Percentiles rank a stretch among this genome's conserved stretches.
phyloP scores from a whole-genome alignment of 2,888 invertebrate genomes.

The Lasioglossum pauxillum region DNA sequence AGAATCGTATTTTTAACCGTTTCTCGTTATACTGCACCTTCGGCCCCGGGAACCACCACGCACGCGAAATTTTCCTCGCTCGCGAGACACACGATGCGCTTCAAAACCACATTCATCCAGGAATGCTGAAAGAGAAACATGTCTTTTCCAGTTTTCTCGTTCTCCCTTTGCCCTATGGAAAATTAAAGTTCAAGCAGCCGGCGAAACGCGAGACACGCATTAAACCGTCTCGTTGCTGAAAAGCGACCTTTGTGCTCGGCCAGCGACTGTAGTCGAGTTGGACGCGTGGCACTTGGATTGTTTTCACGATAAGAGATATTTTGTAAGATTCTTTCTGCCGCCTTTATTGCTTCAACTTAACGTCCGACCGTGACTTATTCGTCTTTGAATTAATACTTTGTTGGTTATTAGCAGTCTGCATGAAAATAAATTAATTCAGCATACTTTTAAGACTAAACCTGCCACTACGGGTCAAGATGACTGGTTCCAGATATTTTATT shows the following conservation, averaged over 20 bases:
- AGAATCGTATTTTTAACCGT: constrained; percentile 76
- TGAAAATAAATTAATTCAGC: not conserved
- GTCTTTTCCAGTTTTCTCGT: not conserved
- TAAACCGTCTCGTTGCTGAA: not conserved
- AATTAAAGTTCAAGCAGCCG: constrained; percentile 1
- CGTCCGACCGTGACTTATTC: not conserved
- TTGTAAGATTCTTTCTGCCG: not conserved
- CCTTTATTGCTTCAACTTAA: not conserved
- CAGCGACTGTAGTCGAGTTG: not conserved
- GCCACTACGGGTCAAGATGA: too few species aligned
- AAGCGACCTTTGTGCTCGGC: not conserved
- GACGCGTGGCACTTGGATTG: not conserved
- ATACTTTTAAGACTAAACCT: too few species aligned
- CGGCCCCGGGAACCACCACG: not conserved
- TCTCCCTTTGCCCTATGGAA: not conserved
- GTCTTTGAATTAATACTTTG: not conserved
- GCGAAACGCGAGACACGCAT: not conserved
- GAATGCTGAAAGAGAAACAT: constrained; percentile 7
- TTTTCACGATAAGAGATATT: not conserved
- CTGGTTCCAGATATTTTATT: too few species aligned
- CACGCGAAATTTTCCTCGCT: constrained; percentile 61
- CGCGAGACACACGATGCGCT: constrained; percentile 65
- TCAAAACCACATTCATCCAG: constrained; percentile 24
- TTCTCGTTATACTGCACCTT: constrained; percentile 63
- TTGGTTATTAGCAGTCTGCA: not conserved